Conservation (phyloP, 2,113 vertebrate species). For the Pollimyrus isidori region DNA sequence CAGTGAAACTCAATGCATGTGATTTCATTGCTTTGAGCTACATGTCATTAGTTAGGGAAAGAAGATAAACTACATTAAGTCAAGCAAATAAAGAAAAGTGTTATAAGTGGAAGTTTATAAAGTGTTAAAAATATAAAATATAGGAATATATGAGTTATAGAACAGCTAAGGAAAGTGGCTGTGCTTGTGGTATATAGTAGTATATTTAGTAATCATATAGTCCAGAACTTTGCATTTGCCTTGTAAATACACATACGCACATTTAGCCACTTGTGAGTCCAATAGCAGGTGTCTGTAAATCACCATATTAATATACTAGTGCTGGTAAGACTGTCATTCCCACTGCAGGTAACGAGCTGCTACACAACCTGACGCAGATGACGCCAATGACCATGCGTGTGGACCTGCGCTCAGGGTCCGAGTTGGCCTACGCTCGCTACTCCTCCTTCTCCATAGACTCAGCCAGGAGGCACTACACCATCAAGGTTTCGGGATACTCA, state of each 20-base stretch:
- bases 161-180: background rate
- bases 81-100: background rate
- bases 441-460: constrained; percentile 43
- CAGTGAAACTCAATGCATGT: background rate
- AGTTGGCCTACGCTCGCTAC: constrained; percentile 48
- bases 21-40: background rate
- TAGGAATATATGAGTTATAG: background rate
- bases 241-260: background rate
- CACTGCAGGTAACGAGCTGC: constrained; percentile 49
- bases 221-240: background rate
- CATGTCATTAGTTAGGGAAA: background rate
- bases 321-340: background rate
- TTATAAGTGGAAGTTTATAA: background rate
- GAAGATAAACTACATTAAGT: background rate
- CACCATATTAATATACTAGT: background rate
- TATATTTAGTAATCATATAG: background rate
- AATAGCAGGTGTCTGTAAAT: background rate
- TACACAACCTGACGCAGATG: constrained; percentile 49
- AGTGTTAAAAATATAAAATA: background rate
- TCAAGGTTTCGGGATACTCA: constrained; percentile 53
- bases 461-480: constrained; percentile 41
- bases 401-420: constrained; percentile 43
- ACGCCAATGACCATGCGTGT: constrained; percentile 45
- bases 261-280: background rate
- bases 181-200: background rate